A percentile compares a stretch with the other conserved stretches of the same genome.
phyloP scores from a whole-genome alignment of 2,888 invertebrate genomes.

The Luperina testacea region DNA sequence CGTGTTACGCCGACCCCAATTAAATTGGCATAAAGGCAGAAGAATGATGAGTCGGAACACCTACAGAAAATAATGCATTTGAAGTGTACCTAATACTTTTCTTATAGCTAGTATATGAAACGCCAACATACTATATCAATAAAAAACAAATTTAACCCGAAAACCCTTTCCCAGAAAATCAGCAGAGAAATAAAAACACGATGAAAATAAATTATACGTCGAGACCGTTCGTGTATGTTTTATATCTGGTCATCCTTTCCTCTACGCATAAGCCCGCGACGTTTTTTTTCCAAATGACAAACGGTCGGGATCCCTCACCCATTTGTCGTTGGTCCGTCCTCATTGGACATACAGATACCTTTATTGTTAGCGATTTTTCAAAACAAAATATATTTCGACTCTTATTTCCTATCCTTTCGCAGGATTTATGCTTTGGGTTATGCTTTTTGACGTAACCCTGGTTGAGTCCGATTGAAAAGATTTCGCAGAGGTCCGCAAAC shows the following conservation, averaged over 20 bases:
- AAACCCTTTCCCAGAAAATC: constrained; percentile 42
- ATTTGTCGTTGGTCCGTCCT: constrained; percentile 75
- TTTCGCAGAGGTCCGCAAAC: constrained; percentile 48
- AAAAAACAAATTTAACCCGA: constrained; percentile 19
- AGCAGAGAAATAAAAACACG: constrained; percentile 44
- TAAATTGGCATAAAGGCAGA: too few species aligned
- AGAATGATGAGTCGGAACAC: neutral
- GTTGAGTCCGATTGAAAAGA: constrained; percentile 49
- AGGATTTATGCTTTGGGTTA: constrained; percentile 72
- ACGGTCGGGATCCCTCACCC: constrained; percentile 75
- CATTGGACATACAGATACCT: constrained; percentile 75
- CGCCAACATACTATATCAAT: constrained; percentile 18
- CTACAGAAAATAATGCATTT: neutral
- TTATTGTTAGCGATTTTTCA: constrained; percentile 84
- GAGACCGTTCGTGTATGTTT: constrained; percentile 46
- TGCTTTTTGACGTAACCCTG: constrained; percentile 59
- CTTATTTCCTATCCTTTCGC: constrained; percentile 69
- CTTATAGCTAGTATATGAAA: neutral
- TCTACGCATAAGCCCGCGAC: constrained; percentile 60
- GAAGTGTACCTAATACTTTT: neutral
- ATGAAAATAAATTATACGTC: constrained; percentile 51
- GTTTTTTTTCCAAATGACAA: constrained; percentile 79
- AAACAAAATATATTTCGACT: constrained; percentile 81
- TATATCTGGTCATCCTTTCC: constrained; percentile 55
- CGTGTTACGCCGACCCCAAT: neutral